Evolutionary conservation across 2,888 invertebrate genomes (phyloP), one percentile per base, ranked within the genome.

Genomic region (Euplagia quadripunctaria): DNA sequence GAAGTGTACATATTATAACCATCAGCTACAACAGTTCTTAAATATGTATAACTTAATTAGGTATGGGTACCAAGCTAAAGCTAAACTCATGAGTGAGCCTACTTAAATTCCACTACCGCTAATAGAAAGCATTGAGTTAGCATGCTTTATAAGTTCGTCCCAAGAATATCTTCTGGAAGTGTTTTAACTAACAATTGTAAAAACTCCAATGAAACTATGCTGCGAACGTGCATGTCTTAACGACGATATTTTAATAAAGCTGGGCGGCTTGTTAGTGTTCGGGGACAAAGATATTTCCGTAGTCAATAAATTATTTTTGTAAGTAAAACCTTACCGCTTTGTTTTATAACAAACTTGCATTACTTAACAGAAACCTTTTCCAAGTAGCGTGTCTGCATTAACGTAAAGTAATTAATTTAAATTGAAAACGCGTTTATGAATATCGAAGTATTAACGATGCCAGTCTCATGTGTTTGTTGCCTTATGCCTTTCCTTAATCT

Each of bases 401-500:
- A 31, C 31, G 31, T 31, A 12, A 55, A n/a, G n/a, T n/a, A 9
- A 55, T 55, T 61, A 61, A 49, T 17, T 66, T 20, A 63, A 16
- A 49, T 4, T 61, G 12, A 11, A 20, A 14, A 61, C 31, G 61
- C 31, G 61, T 12, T 14, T 61, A 12, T 31, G 5, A 12, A 31
- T 31, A 61, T 31, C 14, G 14, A 20, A 31, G 14, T 14, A 20
- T 31, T 31, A 61, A 31, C 31, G 58, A 58, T 11, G 20, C 20
- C 20, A 42, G 51, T 42, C 17, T 61, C 42, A 51, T 52, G 14
- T 41, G 66, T 16, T 31, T 66, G 31, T 17, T 11, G 51, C 41
- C 41, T 55, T 43, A 67, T 68, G 43, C n/a, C 14, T 66, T 12
- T 43, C 61, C 20, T 16, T 46, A 61, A 68, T 51, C 52, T 67